Evolutionary conservation across 2,113 vertebrate species (phyloP).

Genomic region (Hemicordylus capensis): DNA sequence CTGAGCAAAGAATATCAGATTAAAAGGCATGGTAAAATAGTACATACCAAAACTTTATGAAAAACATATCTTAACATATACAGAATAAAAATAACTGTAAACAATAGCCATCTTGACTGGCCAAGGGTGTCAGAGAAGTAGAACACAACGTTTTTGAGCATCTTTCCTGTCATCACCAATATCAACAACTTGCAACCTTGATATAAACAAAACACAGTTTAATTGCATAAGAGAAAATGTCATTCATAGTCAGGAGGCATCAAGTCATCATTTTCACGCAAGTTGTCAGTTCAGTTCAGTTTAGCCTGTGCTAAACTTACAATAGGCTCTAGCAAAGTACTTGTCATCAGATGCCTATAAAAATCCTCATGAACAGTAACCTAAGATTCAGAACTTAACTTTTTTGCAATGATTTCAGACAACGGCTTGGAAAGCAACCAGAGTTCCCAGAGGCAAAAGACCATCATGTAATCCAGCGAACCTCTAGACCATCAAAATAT

Average conservation of each 20-base stretch:
- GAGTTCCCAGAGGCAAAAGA: neutral
- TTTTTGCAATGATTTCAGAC: conserved; percentile 23
- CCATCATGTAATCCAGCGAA: conserved; percentile 2
- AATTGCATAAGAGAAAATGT: conserved; percentile 49
- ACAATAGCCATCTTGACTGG: neutral
- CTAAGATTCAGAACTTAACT: neutral
- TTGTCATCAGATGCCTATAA: conserved; percentile 7
- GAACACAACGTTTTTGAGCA: neutral
- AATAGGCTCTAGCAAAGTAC: neutral
- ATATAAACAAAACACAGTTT: conserved; percentile 44
- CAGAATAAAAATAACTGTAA: neutral
- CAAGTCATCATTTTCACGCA: conserved; percentile 36
- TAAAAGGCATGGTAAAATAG: too few species aligned
- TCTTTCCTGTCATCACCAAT: neutral
- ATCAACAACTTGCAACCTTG: conserved; percentile 40
- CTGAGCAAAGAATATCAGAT: too few species aligned
- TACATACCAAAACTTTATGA: neutral
- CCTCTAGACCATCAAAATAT: conserved; percentile 9
- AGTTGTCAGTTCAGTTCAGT: conserved; percentile 41
- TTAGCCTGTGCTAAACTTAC: conserved; percentile 31
- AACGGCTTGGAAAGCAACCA: neutral
- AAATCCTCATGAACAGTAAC: neutral
- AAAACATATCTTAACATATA: neutral
- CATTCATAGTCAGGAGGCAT: conserved; percentile 48
- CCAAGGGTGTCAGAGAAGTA: neutral